Evolutionary conservation across 2,888 invertebrate genomes (phyloP).

Genomic region (Trichogramma dendrolimi): DNA sequence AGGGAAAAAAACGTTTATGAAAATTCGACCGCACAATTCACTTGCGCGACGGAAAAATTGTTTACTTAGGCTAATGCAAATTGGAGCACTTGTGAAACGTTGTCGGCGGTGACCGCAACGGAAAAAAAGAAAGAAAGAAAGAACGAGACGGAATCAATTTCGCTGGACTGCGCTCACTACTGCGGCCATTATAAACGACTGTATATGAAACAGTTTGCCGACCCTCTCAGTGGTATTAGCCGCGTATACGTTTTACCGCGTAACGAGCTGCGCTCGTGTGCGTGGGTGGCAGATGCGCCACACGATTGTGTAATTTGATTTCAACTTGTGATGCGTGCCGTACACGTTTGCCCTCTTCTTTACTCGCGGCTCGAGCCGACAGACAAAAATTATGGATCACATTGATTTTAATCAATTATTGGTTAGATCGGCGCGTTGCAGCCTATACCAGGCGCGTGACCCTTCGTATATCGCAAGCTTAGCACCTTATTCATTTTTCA

Average conservation of each 20-base stretch:
- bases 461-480: too few species aligned
- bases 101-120: too few species aligned
- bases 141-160: constrained; percentile 19
- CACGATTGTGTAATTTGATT: constrained; percentile 20
- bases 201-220: constrained; percentile 8
- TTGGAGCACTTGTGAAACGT: too few species aligned
- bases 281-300: constrained; percentile 24
- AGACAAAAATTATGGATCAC: constrained; percentile 13
- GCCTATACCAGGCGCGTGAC: too few species aligned
- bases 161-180: too few species aligned
- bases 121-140: too few species aligned
- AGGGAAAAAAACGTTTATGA: too few species aligned
- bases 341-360: too few species aligned
- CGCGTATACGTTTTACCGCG: neutral
- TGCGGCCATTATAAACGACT: neutral
- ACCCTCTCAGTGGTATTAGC: constrained; percentile 7
- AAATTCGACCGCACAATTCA: too few species aligned
- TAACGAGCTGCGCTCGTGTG: neutral
- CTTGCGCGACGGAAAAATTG: too few species aligned
- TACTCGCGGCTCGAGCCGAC: neutral
- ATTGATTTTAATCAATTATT: constrained; percentile 24
- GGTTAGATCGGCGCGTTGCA: neutral
- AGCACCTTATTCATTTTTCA: too few species aligned
- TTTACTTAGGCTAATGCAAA: too few species aligned
- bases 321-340: constrained; percentile 1